These are phyloP conservation scores for Ormyrus nitidulus DNA, from an alignment of 2,888 invertebrate genomes.

Conservation along the genomic window DNA sequence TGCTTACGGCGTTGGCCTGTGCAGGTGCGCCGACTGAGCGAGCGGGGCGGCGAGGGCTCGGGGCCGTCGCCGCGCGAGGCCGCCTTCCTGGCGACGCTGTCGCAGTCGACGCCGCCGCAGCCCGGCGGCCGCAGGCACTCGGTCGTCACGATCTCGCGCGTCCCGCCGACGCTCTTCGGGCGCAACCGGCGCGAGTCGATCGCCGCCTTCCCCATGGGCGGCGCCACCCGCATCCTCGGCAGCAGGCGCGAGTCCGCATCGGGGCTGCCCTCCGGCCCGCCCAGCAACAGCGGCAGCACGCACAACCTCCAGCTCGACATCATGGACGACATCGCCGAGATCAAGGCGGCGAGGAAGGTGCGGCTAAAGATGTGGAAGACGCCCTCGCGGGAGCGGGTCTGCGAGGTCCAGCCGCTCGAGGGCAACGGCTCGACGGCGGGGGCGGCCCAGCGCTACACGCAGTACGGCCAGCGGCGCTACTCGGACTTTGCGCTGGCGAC, in stretches of 20 bases:
- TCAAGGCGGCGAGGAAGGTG: slow-evolving; percentile 84
- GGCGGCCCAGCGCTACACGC: slow-evolving; percentile 73
- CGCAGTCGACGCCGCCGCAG: slow-evolving; percentile 83
- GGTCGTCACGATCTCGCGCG: slow-evolving; percentile 90
- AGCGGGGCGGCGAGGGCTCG: slow-evolving; percentile 85
- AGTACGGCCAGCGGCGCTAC: slow-evolving; percentile 79
- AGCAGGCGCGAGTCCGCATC: slow-evolving; percentile 75
- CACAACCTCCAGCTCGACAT: slow-evolving; percentile 91
- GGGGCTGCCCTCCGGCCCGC: slow-evolving; percentile 83
- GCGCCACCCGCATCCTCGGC: slow-evolving; percentile 76
- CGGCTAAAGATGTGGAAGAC: slow-evolving; percentile 91
- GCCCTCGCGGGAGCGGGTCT: slow-evolving; percentile 82
- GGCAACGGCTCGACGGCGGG: slow-evolving; percentile 78
- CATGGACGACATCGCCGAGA: slow-evolving; percentile 89
- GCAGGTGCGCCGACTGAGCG: slow-evolving; percentile 87
- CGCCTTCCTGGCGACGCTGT: slow-evolving; percentile 88
- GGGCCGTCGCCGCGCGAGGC: slow-evolving; percentile 88
- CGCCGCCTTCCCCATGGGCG: slow-evolving; percentile 83
- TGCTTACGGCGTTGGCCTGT: neutral
- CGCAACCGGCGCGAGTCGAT: slow-evolving; percentile 88
- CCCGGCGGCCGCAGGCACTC: slow-evolving; percentile 89
- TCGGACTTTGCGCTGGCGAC: slow-evolving; percentile 81
- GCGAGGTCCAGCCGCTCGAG: slow-evolving; percentile 88
- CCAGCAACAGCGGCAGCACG: slow-evolving; percentile 87
- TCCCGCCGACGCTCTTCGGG: slow-evolving; percentile 86